Evolutionary conservation across 1,140 invertebrate species (phyloP).

Genomic region (Brachionus angularis): DNA sequence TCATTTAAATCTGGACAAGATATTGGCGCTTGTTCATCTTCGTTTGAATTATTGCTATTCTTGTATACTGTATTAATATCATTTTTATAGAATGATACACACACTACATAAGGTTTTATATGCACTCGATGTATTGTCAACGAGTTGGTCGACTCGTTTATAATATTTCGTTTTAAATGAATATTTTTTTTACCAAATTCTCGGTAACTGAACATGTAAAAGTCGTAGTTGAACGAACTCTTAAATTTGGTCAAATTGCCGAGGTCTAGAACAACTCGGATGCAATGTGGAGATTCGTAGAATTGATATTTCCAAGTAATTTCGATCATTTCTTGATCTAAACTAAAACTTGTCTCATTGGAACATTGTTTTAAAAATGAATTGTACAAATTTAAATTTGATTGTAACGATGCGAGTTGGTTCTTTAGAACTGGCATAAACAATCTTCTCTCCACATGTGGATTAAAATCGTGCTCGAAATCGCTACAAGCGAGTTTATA

Average conservation of each 20-base stretch:
- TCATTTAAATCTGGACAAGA: not conserved
- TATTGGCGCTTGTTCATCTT: not conserved
- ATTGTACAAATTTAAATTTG: not conserved
- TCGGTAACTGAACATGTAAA: conserved; percentile 30
- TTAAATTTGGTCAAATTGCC: conserved; percentile 11
- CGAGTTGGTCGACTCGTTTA: not conserved
- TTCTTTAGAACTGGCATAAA: not conserved
- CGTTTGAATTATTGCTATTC: not conserved
- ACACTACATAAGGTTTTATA: conserved; percentile 30
- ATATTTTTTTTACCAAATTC: conserved; percentile 3
- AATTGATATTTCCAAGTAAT: conserved; percentile 41
- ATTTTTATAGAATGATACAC: conserved; percentile 29
- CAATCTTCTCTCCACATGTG: not conserved
- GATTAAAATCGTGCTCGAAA: not conserved
- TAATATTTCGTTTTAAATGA: conserved; percentile 2
- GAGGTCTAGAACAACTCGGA: conserved; percentile 13
- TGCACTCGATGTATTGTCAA: conserved; percentile 16
- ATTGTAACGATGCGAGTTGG: not conserved
- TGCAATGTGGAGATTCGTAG: conserved; percentile 35
- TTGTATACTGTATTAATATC: no score
- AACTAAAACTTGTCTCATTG: not conserved
- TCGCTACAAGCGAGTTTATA: not conserved
- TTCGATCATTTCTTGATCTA: not conserved
- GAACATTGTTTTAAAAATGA: not conserved
- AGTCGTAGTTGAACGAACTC: not conserved